Percentiles rank a stretch among this genome's conserved stretches.
Conservation (phyloP, 2,888 invertebrate species). For the Nymphalis c-album region DNA sequence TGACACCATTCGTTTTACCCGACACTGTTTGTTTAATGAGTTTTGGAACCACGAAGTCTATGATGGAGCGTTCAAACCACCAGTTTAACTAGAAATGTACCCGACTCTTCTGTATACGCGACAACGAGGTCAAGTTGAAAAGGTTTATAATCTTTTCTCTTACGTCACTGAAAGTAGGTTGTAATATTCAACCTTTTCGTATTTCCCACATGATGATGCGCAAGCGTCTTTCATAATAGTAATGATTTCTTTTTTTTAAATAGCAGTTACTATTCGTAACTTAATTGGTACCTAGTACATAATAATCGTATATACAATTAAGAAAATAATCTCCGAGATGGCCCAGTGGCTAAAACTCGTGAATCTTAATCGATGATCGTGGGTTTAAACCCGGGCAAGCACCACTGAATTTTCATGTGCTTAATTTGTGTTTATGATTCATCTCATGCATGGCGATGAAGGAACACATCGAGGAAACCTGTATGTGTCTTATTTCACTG, state of each 20-base stretch:
- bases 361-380: no score
- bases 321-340: no score
- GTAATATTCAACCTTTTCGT: neutral
- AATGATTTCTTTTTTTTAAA: neutral
- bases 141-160: neutral
- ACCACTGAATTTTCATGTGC: no score
- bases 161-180: slow-evolving; percentile 10
- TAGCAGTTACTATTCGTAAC: neutral
- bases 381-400: no score
- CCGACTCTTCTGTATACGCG: neutral
- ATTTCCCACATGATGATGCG: neutral
- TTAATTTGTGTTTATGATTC: no score
- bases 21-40: slow-evolving; percentile 18
- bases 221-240: slow-evolving; percentile 1
- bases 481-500: no score
- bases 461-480: no score
- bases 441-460: no score
- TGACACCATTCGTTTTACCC: slow-evolving; percentile 10
- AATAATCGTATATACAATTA: no score
- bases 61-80: slow-evolving; percentile 1
- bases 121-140: neutral
- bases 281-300: no score
- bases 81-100: slow-evolving; percentile 7
- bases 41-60: slow-evolving; percentile 4
- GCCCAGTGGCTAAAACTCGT: no score